A percentile compares a stretch with the other conserved stretches of the same genome.
Conservation (phyloP, 2,888 invertebrate genomes). For the Drosophila imparisetae region DNA sequence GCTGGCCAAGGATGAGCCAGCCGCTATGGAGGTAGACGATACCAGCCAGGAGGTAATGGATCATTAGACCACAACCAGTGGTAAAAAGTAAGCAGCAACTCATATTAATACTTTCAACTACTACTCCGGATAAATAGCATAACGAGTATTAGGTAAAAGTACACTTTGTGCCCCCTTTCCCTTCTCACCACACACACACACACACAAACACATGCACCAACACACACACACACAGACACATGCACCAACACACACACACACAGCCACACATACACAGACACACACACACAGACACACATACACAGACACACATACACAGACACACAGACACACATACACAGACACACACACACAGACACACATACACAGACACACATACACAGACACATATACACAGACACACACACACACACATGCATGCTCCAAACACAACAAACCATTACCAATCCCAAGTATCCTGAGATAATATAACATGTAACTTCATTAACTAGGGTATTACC, state of each 20-base stretch:
- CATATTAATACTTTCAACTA: slow-evolving; percentile 56
- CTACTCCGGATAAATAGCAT: slow-evolving; percentile 54
- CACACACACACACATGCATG: background rate
- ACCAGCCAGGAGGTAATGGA: slow-evolving; percentile 85
- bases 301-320: slow-evolving; percentile 2
- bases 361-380: too few relatives aligned
- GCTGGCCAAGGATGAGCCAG: slow-evolving; percentile 79
- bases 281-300: background rate
- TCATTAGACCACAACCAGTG: slow-evolving; percentile 76
- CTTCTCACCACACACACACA: background rate
- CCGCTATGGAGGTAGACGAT: slow-evolving; percentile 84
- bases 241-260: background rate
- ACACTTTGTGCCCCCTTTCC: slow-evolving; percentile 4
- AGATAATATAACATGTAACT: slow-evolving; percentile 24
- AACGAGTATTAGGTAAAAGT: slow-evolving; percentile 38
- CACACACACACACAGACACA: background rate
- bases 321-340: background rate
- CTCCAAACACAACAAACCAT: background rate
- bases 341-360: background rate
- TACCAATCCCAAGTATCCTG: slow-evolving; percentile 22
- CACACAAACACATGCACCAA: background rate
- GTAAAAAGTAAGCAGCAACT: slow-evolving; percentile 39
- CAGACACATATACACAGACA: slow-evolving; percentile 5
- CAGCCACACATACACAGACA: background rate
- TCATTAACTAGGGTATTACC: slow-evolving; percentile 39